These are phyloP conservation scores for Dolichopus griseipennis DNA, from an alignment of 2,888 invertebrate genomes.

Conservation along the genomic window DNA sequence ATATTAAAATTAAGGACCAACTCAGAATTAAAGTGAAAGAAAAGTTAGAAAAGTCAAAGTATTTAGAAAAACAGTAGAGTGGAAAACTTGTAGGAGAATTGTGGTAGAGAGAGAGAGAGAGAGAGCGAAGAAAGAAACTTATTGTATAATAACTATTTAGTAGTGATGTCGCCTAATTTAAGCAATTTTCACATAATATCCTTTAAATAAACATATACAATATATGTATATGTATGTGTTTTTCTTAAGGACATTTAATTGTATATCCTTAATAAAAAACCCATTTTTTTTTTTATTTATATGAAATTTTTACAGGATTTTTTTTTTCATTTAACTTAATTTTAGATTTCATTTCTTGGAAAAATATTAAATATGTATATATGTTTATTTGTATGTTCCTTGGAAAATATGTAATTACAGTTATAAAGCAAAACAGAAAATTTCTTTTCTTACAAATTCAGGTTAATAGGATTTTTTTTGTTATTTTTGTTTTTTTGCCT, in stretches of 20 bases:
- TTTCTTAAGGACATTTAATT: neutral
- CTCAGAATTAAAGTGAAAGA: too few species aligned
- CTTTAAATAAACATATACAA: neutral
- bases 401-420: neutral
- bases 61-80: too few species aligned
- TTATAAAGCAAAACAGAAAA: neutral
- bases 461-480: neutral
- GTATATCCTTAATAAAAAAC: too few species aligned
- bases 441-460: neutral
- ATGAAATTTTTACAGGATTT: neutral
- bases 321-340: too few species aligned
- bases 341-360: too few species aligned
- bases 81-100: too few species aligned
- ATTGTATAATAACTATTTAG: too few species aligned
- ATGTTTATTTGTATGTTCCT: neutral
- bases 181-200: slow-evolving; percentile 4
- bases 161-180: neutral
- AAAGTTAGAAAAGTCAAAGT: too few species aligned
- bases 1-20: too few species aligned
- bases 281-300: too few species aligned
- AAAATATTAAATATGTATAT: neutral
- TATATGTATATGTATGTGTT: neutral
- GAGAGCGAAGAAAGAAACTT: too few species aligned
- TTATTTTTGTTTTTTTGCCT: neutral
- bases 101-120: too few species aligned